Evolutionary conservation across 2,888 invertebrate species (phyloP), one percentile per base, ranked within the genome.

Genomic region (Hylaea fasciaria): DNA sequence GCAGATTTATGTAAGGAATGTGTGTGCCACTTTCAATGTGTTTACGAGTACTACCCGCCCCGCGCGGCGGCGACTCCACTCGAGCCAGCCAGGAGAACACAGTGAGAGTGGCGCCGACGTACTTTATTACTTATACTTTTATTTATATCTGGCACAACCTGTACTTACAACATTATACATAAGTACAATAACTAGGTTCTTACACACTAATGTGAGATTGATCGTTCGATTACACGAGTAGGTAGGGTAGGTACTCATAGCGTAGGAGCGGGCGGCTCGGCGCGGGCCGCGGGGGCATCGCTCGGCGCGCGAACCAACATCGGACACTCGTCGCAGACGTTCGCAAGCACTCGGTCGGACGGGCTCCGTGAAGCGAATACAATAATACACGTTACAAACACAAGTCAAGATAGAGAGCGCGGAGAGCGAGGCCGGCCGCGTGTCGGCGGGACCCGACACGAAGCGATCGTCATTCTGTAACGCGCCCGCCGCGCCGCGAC

Each of bases 141-240:
- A 49, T 49, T 49, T 39, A 49, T 39, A 49, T 39, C 9, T 49
- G 49, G 49, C 49, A 49, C 49, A 49, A 39, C 49, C 49, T 49
- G 49, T 22, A 49, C 49, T 49, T 49, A 49, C 17, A 39, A 47
- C 46, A 47, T 35, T 11, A 39, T 39, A 22, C 39, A 49, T 37
- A n/a, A n/a, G n/a, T n/a, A 9, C 7, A 9, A 7, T 32, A 32
- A 32, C 9, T 32, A 32, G 32, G 32, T 32, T 48, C 13, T 22
- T 39, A 49, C 17, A 39, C 3, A 37, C 37, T 12, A 7, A 35
- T 14, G 13, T 32, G 14, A 22, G 22, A 22, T 22, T 48, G 17
- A 48, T 48, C 17, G 37, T 48, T 48, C 12, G 48, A 13, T 17
- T 48, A 37, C 37, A 48, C 22, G 35, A 35, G 35, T 35, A 35